Base-by-base conservation (phyloP, 1,140 invertebrate genomes). In the Elysia chlorotica region DNA sequence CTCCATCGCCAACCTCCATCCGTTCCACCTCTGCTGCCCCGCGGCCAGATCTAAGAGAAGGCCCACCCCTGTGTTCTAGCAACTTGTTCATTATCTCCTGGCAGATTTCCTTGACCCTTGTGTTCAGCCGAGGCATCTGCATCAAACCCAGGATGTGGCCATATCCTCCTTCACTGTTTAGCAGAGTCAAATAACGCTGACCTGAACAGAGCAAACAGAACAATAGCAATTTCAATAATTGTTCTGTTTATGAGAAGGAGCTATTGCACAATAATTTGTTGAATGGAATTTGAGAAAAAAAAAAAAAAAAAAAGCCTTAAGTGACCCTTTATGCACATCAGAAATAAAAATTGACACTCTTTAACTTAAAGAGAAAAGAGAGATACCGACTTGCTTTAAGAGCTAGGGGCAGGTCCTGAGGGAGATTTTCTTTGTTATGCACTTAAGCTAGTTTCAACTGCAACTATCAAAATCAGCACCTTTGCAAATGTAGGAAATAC, bases 141-240 rank as follows among this genome's bases (percentile, higher is more conserved):
- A 75, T 71, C 48, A 78, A 65, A 6, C 31, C 28, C n/a, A 71
- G 71, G 28, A 78, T 68, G 25, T 75, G 74, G 17, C 76, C 73
- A 14, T 63, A 53, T 0, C 74, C 76, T 48, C 76, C 74, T 68
- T 93, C 92, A 76, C 90, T 89, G 38, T 90, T 84, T 53, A 94
- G 81, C 92, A 94, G 93, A 63, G 89, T 88, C 81, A 92, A 93
- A 78, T 94, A 94, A 10, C 92, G 89, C 83, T 91, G 91, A 5
- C 92, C 92, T 93, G 83, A 75, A 89, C 89, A 78, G 59, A 31
- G 14, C 14, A 65, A 10, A 25, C 10, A 14, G 19, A 65, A 17
- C 5, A 35, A 65, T 14, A 65, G 17, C 14, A 17, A 33, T 30
- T 10, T 31, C 17, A n/a, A 23, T 14, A 23, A 19, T 30, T 23